Base-by-base conservation (phyloP, 2,797 vertebrate genomes). In the Gorsachius magnificus region DNA sequence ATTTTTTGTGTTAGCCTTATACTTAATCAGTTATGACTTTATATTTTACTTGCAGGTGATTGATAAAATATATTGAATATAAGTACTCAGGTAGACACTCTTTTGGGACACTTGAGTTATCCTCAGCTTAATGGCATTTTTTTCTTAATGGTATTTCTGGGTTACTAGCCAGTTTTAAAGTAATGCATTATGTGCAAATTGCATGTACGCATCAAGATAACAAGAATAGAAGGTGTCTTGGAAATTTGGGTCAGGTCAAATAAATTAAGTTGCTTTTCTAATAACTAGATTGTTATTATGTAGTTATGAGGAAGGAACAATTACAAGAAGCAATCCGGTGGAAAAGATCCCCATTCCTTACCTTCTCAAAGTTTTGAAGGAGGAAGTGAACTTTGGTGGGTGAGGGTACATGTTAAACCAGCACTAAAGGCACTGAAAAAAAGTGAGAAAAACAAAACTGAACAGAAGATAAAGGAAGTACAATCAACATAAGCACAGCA, bases 401-500 rank as follows among this genome's bases (percentile, higher is more conserved):
- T 51, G 48, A 72, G 24, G 58, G 6, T 36, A 11, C 26, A 63
- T 64, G 75, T 83, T 90, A 81, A 96, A 82, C 36, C 18, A 79
- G 19, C 25, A 43, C 50, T 68, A 65, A 83, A 83, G 57, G 26
- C 20, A 75, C 14, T 53, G 50, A 54, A 81, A 71, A 75, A 75
- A 70, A 11, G 33, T 66, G 35, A 89, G 65, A 83, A 91, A 96
- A 90, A 18, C 75, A 87, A 95, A 92, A 57, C 57, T 1, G 61
- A 95, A 69, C 15, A 51, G 91, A 94, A 92, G 84, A 94, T 78
- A 81, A 94, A 95, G 80, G 65, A 94, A 90, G 89, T 69, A 93
- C 91, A 96, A 95, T 96, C 94, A 96, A 96, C 95, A 81, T 82
- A 93, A 93, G 72, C 87, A 83, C 96, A 96, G 95, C 91, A 71